These are phyloP conservation scores for Aspidiotus destructor DNA, from an alignment of 2,888 invertebrate genomes.

Conservation along the genomic window DNA sequence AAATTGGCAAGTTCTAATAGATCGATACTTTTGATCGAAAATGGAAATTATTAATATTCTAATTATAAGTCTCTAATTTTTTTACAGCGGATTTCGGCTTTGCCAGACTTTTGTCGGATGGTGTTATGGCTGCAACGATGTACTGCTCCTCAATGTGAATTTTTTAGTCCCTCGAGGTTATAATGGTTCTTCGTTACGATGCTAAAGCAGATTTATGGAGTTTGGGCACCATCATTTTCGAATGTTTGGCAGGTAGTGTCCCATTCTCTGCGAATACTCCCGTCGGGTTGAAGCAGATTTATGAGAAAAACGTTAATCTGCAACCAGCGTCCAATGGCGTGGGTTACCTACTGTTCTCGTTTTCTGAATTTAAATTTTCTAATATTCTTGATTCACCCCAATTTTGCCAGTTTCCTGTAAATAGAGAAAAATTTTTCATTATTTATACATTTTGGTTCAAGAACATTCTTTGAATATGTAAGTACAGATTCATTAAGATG, in stretches of 20 bases:
- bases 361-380: too few relatives aligned
- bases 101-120: conserved; percentile 94
- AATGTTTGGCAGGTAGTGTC: conserved; percentile 96
- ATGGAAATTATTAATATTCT: too few relatives aligned
- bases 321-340: conserved; percentile 90
- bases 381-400: too few relatives aligned
- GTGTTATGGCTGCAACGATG: conserved; percentile 98
- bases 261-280: conserved; percentile 98
- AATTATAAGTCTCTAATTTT: conserved; percentile 62
- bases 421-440: too few relatives aligned
- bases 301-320: conserved; percentile 87
- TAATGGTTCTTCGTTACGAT: conserved; percentile 97
- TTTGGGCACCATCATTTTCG: conserved; percentile 95
- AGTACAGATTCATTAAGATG: too few relatives aligned
- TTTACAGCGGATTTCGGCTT: conserved; percentile 94
- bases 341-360: too few relatives aligned
- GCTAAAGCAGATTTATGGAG: conserved; percentile 99
- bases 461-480: too few relatives aligned
- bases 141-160: conserved; percentile 99
- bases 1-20: conserved; percentile 56
- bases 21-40: conserved; percentile 54
- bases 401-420: too few relatives aligned
- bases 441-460: too few relatives aligned
- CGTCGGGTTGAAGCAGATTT: conserved; percentile 90
- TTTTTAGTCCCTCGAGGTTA: conserved; percentile 88